phyloP scores from a whole-genome alignment of 2,113 vertebrate species.

The Martes martes region DNA sequence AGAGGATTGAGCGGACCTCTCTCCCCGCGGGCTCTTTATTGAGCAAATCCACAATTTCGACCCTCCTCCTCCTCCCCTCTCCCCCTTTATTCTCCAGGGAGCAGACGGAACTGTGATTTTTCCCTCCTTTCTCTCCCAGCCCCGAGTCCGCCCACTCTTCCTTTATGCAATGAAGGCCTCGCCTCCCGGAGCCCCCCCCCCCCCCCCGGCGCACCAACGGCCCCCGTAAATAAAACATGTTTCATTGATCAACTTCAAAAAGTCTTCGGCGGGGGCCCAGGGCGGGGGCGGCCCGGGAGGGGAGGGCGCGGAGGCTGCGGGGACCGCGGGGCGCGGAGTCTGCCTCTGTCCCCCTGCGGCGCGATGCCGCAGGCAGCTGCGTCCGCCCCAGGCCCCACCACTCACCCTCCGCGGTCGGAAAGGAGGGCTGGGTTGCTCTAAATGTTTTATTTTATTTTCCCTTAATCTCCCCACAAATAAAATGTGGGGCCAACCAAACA shows the following conservation, averaged over 20 bases:
- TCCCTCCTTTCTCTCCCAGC: constrained; percentile 80
- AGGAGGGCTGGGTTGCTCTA: not conserved
- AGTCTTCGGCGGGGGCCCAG: constrained; percentile 59
- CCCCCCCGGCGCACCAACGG: constrained; percentile 75
- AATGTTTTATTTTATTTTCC: constrained; percentile 27
- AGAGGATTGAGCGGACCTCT: constrained; percentile 81
- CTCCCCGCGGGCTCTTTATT: constrained; percentile 70
- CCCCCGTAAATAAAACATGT: constrained; percentile 85
- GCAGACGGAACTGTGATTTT: constrained; percentile 84
- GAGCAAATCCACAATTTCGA: constrained; percentile 72
- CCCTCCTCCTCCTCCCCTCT: not conserved
- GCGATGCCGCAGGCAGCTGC: not conserved
- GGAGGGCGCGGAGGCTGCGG: constrained; percentile 12
- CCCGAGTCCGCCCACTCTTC: constrained; percentile 84
- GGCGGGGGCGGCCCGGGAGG: constrained; percentile 54
- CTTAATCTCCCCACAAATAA: constrained; percentile 24
- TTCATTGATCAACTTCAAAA: constrained; percentile 87
- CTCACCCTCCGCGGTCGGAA: not conserved
- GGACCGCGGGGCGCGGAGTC: not conserved
- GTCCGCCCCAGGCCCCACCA: not conserved
- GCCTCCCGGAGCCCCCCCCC: constrained; percentile 74
- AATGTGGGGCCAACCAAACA: not conserved
- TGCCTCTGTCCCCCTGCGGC: not conserved
- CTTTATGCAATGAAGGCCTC: constrained; percentile 87
- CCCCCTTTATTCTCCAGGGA: constrained; percentile 65